Conservation (phyloP, 92 coral and sea anemone genomes). For the Heliopora coerulea region DNA sequence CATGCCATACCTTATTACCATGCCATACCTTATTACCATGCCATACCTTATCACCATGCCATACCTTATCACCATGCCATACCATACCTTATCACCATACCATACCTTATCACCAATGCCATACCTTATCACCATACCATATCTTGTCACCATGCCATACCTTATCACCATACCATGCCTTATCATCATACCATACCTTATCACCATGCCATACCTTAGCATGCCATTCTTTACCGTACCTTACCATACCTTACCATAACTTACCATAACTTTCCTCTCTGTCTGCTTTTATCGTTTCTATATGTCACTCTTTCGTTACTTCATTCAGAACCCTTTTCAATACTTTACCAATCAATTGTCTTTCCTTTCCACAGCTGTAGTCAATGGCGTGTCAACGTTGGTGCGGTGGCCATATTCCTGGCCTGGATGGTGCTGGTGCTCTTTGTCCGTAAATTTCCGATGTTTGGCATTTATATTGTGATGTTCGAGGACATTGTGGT, state of each 20-base stretch:
- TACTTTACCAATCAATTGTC: too few relatives aligned
- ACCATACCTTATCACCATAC: not conserved
- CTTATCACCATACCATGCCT: not conserved
- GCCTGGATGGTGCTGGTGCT: slow-evolving; percentile 83
- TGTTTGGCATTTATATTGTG: slow-evolving; percentile 92
- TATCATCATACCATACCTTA: not conserved
- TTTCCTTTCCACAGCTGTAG: slow-evolving; percentile 38
- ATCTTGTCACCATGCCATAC: not conserved
- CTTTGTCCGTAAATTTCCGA: slow-evolving; percentile 89
- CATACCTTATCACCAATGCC: not conserved
- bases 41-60: too few relatives aligned
- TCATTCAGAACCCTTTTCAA: too few relatives aligned
- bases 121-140: not conserved
- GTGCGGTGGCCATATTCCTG: slow-evolving; percentile 80
- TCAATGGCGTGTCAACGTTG: slow-evolving; percentile 66
- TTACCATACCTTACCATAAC: not conserved
- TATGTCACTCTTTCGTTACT: too few relatives aligned
- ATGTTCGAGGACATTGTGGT: slow-evolving; percentile 87
- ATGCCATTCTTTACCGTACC: not conserved
- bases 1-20: too few relatives aligned
- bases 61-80: not conserved
- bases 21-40: too few relatives aligned
- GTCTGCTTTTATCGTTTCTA: too few relatives aligned
- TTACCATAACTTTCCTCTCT: too few relatives aligned
- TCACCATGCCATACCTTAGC: not conserved